These are phyloP conservation scores for Eriocheir sinensis DNA, from an alignment of 1,140 invertebrate genomes.

Conservation along the genomic window DNA sequence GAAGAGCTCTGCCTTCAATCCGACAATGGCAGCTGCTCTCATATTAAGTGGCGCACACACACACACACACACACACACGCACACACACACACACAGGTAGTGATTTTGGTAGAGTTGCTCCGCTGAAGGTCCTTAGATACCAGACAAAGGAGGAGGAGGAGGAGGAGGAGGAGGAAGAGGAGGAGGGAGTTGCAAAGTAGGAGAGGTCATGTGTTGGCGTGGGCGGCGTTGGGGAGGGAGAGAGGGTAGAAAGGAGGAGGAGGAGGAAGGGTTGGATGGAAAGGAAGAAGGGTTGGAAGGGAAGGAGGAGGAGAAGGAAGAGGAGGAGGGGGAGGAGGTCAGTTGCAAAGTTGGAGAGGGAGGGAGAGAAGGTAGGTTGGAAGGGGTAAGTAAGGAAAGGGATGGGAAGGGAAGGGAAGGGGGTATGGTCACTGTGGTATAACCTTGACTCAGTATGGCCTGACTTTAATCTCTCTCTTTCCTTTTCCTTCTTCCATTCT, in stretches of 20 bases:
- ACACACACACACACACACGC: too few species aligned
- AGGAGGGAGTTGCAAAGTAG: background rate
- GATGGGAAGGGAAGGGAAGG: background rate
- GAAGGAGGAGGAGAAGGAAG: background rate
- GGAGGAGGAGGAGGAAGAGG: background rate
- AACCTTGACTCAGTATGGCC: too few species aligned
- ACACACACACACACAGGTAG: too few species aligned
- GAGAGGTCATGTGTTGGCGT: background rate
- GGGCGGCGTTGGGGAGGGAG: background rate
- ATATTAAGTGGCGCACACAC: too few species aligned
- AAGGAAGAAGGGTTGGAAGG: background rate
- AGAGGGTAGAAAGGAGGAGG: background rate
- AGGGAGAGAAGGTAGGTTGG: background rate
- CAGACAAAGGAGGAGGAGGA: background rate
- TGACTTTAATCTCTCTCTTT: too few species aligned
- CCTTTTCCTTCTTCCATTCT: too few species aligned
- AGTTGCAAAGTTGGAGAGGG: background rate
- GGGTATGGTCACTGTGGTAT: background rate
- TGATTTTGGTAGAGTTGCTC: too few species aligned
- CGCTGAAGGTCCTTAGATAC: too few species aligned
- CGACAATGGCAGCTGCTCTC: too few species aligned
- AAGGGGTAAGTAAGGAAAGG: background rate
- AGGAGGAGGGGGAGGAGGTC: background rate
- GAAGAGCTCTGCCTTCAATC: too few species aligned
- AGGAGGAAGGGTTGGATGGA: background rate